A percentile compares a stretch with the other conserved stretches of the same genome.
Evolutionary conservation across 2,797 vertebrate species (phyloP).

Genomic region (Vespertilio murinus): DNA sequence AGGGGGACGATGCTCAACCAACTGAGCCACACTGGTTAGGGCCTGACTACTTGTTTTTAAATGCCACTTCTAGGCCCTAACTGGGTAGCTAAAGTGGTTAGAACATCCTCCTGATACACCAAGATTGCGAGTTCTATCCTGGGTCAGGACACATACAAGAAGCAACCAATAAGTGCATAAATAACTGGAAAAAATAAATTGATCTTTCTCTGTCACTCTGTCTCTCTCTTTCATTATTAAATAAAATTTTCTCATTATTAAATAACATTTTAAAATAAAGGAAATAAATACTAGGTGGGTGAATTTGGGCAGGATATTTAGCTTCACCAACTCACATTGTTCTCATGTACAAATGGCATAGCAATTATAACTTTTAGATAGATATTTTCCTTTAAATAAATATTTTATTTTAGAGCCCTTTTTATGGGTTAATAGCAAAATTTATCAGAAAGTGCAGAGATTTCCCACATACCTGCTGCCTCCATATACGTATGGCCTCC

Average conservation of each 20-base stretch:
- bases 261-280: not conserved
- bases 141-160: not conserved
- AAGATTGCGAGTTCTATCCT: not conserved
- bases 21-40: too few relatives aligned
- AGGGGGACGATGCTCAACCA: too few relatives aligned
- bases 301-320: not conserved
- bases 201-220: too few relatives aligned
- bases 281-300: not conserved
- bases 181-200: not conserved
- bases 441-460: not conserved
- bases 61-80: not conserved
- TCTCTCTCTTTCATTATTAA: not conserved
- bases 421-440: not conserved
- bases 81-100: not conserved
- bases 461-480: not conserved
- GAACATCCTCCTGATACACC: not conserved
- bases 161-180: not conserved
- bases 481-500: accelerated
- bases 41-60: not conserved
- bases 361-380: not conserved
- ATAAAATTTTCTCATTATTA: not conserved
- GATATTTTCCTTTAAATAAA: not conserved
- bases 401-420: not conserved
- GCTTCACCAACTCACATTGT: not conserved
- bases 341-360: not conserved